Evolutionary conservation across 2,797 vertebrate species (phyloP), one percentile per base, ranked within the genome.

Genomic region (Helicolenus hilgendorfi): DNA sequence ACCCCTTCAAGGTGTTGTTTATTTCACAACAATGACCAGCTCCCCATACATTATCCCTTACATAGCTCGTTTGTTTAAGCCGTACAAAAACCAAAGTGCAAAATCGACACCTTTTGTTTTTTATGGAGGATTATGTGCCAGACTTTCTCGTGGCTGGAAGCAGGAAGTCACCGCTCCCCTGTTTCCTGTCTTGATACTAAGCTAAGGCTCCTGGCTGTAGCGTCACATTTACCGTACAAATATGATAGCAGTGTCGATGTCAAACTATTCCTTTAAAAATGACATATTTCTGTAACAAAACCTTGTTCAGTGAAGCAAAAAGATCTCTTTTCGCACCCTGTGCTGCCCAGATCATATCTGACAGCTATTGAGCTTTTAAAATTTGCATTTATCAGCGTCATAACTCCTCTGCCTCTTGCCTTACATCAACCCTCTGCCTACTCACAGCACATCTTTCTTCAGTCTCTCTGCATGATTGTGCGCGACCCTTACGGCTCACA

Each of bases 321-420:
- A 35, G 20, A 81, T 55, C 2, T 26, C 20, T 36, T 55, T 22
- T 4, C 9, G 31, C 65, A 13, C 38, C 15, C 11, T 15, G 22
- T 31, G 75, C 72, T 71, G 65, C 68, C 29, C 81, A 20, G 60
- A 84, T 90, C 63, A 27, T 9, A 58, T 82, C 72, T 20, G 59
- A 79, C 83, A 65, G 65, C 83, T 75, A 9, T 35, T 22, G 72
- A 79, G 79, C 82, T 85, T 89, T 88, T 79, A 63, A 73, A 83
- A 84, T 73, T 56, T 72, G 55, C 29, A 60, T 86, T 63, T 74
- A 80, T 85, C 70, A 75, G 83, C 88, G 60, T 88, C 85, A 80
- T 53, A 68, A 83, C 72, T 89, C 80, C 72, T 90, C 85, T 83
- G 92, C 93, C 92, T 94, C 85, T 94, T 94, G 93, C 94, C 94